These are phyloP conservation scores for Thamnaconus septentrionalis DNA, from an alignment of 2,113 vertebrate genomes.

Conservation along the genomic window DNA sequence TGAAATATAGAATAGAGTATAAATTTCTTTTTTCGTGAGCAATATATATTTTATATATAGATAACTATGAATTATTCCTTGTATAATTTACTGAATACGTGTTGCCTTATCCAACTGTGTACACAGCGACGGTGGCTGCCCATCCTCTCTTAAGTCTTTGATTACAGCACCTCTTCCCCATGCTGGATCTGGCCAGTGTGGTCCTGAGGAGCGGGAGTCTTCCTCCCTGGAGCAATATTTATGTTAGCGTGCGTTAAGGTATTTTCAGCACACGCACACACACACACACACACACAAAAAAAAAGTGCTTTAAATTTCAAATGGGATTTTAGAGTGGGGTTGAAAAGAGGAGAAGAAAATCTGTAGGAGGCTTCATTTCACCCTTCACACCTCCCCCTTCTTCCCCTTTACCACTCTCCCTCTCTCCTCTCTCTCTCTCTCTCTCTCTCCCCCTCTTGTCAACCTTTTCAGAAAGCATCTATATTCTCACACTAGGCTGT, in stretches of 20 bases:
- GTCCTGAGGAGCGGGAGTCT: not conserved
- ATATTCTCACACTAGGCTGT: conserved; percentile 72
- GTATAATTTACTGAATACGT: no score
- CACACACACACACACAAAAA: conserved; percentile 22
- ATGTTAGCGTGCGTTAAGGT: conserved; percentile 61
- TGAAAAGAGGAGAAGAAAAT: conserved; percentile 58
- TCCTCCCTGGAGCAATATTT: conserved; percentile 51
- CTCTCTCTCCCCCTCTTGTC: conserved; percentile 61
- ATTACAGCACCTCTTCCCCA: no score
- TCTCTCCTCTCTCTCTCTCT: conserved; percentile 4
- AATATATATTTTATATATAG: not conserved
- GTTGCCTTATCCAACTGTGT: no score
- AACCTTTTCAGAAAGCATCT: conserved; percentile 79
- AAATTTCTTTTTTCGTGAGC: not conserved
- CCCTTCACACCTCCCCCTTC: conserved; percentile 11
- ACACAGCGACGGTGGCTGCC: no score
- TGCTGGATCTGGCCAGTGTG: conserved; percentile 14
- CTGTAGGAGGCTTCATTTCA: conserved; percentile 46
- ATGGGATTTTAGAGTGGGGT: conserved; percentile 57
- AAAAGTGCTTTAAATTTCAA: conserved; percentile 73
- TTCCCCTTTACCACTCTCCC: not conserved
- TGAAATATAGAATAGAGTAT: not conserved
- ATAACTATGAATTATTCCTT: conserved; percentile 5
- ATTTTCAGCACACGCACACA: conserved; percentile 48
- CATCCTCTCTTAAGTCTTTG: no score